Conservation (phyloP, 2,797 vertebrate species). For the Sorex maritimensis region DNA sequence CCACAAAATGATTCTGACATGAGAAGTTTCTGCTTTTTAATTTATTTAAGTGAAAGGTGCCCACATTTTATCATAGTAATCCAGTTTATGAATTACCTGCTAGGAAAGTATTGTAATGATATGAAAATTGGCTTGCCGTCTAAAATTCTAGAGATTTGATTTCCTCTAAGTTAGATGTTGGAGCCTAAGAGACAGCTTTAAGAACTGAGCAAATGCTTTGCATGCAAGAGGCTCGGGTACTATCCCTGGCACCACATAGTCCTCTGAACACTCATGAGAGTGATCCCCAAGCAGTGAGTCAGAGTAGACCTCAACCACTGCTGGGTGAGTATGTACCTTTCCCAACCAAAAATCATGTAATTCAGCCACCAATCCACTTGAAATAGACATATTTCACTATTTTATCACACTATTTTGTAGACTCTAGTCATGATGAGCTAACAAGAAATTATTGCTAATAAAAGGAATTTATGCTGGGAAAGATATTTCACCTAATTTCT, state of each 20-base stretch:
- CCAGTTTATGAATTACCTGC: conserved; percentile 35
- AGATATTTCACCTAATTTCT: conserved; percentile 43
- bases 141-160: conserved; percentile 33
- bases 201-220: no score
- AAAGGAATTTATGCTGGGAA: conserved; percentile 38
- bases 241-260: no score
- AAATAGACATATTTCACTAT: conserved; percentile 60
- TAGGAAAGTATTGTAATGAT: conserved; percentile 12
- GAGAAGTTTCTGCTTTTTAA: conserved; percentile 26
- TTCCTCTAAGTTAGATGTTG: neutral
- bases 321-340: no score
- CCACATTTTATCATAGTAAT: conserved; percentile 8
- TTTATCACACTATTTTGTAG: conserved; percentile 66
- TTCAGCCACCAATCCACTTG: neutral
- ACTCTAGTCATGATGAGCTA: conserved; percentile 63
- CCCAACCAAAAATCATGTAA: neutral
- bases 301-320: no score
- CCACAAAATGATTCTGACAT: neutral
- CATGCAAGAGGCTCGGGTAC: no score
- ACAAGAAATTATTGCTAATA: conserved; percentile 66
- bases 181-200: no score
- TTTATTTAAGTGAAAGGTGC: conserved; percentile 58
- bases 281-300: no score
- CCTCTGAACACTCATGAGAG: no score
- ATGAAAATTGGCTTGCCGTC: conserved; percentile 37